Conservation (phyloP, 2,888 invertebrate genomes). For the Chesias legatella region DNA sequence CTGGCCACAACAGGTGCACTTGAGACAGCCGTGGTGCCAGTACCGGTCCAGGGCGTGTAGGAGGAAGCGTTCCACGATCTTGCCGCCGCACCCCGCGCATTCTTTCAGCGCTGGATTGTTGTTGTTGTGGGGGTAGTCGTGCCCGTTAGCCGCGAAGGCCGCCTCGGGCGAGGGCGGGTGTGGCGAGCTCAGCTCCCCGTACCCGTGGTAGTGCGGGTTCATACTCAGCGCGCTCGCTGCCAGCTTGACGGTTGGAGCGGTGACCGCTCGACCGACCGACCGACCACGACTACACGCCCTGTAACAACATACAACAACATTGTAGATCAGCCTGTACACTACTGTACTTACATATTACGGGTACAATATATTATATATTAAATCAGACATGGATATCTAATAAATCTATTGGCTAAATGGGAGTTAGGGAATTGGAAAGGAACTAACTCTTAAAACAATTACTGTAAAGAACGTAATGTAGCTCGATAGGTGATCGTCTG, state of each 20-base stretch:
- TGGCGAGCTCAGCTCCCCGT: conserved; percentile 89
- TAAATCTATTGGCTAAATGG: no score
- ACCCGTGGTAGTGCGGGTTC: conserved; percentile 95
- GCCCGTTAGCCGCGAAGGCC: conserved; percentile 82
- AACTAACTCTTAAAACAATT: no score
- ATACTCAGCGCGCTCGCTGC: conserved; percentile 92
- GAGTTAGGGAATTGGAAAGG: no score
- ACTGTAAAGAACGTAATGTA: conserved; percentile 4
- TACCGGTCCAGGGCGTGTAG: conserved; percentile 95
- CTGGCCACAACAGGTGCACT: conserved; percentile 94
- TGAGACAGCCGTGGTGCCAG: conserved; percentile 97
- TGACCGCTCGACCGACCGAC: conserved; percentile 70
- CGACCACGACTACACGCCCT: conserved; percentile 79
- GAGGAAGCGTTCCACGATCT: conserved; percentile 94
- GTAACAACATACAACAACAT: conserved; percentile 37
- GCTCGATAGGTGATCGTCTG: background rate
- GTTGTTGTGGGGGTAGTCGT: conserved; percentile 82
- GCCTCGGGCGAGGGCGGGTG: conserved; percentile 88
- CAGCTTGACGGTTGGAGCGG: conserved; percentile 88
- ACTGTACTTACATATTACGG: no score
- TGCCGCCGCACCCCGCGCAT: conserved; percentile 95
- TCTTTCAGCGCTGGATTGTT: conserved; percentile 84
- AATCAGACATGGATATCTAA: no score
- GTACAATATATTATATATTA: no score
- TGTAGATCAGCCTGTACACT: no score